Percentiles rank a stretch among this genome's conserved stretches.
Evolutionary conservation across 2,113 vertebrate genomes (phyloP).

Genomic region (Ailurus styani): DNA sequence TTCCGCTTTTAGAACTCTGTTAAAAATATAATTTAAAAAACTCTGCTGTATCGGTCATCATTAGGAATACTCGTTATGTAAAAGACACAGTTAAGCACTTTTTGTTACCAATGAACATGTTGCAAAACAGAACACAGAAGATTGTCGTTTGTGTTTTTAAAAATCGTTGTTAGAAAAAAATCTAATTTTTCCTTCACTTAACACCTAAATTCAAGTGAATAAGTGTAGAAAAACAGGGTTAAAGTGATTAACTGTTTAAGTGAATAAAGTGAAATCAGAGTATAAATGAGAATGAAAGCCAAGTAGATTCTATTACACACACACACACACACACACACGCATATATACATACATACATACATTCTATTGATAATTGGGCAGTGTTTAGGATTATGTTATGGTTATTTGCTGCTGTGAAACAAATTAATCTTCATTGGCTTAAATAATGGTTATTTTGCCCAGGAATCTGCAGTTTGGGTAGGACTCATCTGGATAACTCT

Average conservation of each 20-base stretch:
- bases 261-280: background rate
- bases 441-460: background rate
- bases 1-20: background rate
- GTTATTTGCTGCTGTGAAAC: background rate
- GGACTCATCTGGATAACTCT: background rate
- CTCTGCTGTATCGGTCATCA: background rate
- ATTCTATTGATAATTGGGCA: background rate
- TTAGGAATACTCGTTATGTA: background rate
- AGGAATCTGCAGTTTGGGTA: background rate
- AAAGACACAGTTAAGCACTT: background rate
- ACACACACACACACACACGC: background rate
- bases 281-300: background rate
- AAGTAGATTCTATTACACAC: background rate
- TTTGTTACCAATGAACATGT: background rate
- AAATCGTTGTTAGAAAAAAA: background rate
- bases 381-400: background rate
- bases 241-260: background rate
- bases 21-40: background rate
- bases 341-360: background rate
- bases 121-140: background rate
- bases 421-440: background rate
- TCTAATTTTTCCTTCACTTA: background rate
- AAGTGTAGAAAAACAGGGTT: background rate
- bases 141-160: background rate
- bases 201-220: background rate